Evolutionary conservation across 2,797 vertebrate species (phyloP).

Genomic region (Urophycis tenuis): DNA sequence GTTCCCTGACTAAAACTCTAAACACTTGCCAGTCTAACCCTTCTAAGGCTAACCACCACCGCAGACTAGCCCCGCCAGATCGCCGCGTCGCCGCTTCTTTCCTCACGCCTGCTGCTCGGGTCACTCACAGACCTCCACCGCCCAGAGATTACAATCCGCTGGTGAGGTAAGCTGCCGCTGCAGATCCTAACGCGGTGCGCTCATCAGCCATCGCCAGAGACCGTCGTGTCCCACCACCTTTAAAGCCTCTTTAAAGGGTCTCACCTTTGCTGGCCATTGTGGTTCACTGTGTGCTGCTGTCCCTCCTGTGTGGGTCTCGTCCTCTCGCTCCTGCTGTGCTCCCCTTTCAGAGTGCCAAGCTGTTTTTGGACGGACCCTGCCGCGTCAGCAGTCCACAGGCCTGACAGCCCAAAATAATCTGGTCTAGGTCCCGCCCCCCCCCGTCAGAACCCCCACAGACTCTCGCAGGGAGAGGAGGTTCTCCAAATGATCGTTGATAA

Average conservation of each 20-base stretch:
- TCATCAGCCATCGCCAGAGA: not conserved
- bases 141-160: not conserved
- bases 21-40: not conserved
- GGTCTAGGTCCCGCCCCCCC: conserved; percentile 48
- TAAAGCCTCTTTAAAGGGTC: no score
- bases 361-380: conserved; percentile 69
- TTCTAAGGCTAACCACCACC: not conserved
- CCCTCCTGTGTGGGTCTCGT: conserved; percentile 39
- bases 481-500: not conserved
- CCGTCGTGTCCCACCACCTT: not conserved
- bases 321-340: conserved; percentile 31
- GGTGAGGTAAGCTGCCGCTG: not conserved
- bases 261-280: conserved; percentile 77
- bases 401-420: conserved; percentile 71
- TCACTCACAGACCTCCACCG: not conserved
- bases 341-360: conserved; percentile 44
- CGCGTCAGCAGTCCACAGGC: conserved; percentile 67
- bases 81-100: not conserved
- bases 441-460: conserved; percentile 35
- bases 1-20: not conserved
- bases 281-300: conserved; percentile 37
- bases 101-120: not conserved
- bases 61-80: no score
- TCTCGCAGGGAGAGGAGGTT: conserved; percentile 27
- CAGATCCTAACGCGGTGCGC: not conserved